Evolutionary conservation across 2,797 vertebrate genomes (phyloP).

Genomic region (Gallinago nigripennis): DNA sequence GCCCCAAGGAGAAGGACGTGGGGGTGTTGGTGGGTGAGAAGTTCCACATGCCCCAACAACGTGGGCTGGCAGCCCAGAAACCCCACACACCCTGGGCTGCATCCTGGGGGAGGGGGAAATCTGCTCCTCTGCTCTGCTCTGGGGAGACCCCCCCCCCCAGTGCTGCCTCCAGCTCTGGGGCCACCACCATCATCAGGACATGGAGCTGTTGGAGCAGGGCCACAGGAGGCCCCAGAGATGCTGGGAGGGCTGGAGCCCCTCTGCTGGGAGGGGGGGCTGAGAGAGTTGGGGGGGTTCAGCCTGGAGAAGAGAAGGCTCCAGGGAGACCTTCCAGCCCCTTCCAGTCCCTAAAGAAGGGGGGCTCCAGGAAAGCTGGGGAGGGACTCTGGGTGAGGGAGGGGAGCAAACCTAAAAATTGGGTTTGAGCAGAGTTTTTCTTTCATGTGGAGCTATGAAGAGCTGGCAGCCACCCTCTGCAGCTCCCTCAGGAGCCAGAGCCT

Average conservation of each 20-base stretch:
- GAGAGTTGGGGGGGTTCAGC: too few species aligned
- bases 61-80: background rate
- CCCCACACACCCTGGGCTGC: too few species aligned
- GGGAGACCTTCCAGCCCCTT: too few species aligned
- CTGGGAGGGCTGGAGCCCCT: too few species aligned
- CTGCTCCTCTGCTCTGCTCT: too few species aligned
- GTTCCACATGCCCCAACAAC: background rate
- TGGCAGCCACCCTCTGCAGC: background rate
- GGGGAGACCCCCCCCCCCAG: too few species aligned
- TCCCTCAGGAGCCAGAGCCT: background rate
- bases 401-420: background rate
- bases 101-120: background rate
- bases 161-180: too few species aligned
- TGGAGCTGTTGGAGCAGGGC: too few species aligned
- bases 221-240: too few species aligned
- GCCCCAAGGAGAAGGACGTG: background rate
- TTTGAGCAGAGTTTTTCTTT: background rate
- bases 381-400: background rate
- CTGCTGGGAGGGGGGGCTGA: background rate
- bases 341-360: too few species aligned
- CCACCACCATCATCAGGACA: too few species aligned
- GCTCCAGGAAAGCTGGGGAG: background rate
- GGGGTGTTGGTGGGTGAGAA: background rate
- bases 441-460: accelerated
- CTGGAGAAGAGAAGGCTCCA: too few species aligned